phyloP scores from a whole-genome alignment of 2,113 vertebrate species.

The Zosterops pallidus region DNA sequence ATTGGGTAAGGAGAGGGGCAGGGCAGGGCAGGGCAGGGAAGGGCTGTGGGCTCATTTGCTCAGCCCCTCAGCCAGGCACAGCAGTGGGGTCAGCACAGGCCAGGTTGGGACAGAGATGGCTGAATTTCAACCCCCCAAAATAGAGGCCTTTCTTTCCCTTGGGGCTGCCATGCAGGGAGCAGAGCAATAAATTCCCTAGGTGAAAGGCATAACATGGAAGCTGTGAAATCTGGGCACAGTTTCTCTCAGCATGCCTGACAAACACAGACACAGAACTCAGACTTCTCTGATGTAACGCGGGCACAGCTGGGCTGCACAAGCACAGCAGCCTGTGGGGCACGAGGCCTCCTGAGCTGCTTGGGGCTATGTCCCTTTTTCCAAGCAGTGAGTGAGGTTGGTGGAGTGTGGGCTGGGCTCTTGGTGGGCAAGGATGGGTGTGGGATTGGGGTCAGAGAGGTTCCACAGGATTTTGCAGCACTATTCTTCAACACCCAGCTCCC shows the following conservation, averaged over 20 bases:
- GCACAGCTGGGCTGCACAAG: background rate
- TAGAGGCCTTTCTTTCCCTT: background rate
- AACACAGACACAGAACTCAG: background rate
- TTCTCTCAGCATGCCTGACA: background rate
- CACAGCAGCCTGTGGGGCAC: background rate
- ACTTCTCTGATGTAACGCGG: background rate
- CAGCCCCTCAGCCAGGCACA: background rate
- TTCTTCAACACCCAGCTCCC: rapidly evolving
- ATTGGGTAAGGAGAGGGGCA: background rate
- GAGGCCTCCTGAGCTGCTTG: rapidly evolving
- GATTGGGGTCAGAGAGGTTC: too few relatives aligned
- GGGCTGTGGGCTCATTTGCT: background rate
- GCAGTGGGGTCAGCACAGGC: rapidly evolving
- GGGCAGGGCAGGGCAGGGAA: background rate
- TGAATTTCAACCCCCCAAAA: background rate
- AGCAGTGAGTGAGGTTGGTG: background rate
- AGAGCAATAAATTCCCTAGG: background rate
- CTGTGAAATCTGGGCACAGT: background rate
- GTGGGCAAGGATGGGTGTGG: background rate
- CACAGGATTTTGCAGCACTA: background rate
- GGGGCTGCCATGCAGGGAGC: background rate
- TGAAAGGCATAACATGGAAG: background rate
- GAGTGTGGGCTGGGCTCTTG: rapidly evolving
- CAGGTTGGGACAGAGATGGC: background rate
- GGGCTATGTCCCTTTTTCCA: background rate